phyloP scores from a whole-genome alignment of 2,113 vertebrate genomes.

The Paratilapia polleni region DNA sequence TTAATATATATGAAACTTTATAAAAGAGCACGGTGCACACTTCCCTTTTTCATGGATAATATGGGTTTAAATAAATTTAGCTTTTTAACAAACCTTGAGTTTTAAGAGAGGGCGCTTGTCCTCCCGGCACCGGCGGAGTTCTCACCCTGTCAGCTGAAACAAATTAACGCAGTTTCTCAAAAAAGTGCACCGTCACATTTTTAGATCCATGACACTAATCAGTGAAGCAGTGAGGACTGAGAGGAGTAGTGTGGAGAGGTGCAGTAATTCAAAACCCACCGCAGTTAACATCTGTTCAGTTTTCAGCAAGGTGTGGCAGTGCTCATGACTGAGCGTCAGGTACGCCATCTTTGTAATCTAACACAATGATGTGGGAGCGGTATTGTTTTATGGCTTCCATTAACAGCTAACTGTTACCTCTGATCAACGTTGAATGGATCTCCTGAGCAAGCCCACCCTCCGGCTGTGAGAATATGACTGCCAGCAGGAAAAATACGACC shows the following conservation, averaged over 20 bases:
- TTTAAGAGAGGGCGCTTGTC: not conserved
- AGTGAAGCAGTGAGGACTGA: constrained; percentile 6
- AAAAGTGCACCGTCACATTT: constrained; percentile 44
- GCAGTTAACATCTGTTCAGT: constrained; percentile 38
- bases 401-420: constrained; percentile 47
- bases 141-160: constrained; percentile 35
- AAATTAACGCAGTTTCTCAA: constrained; percentile 54
- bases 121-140: not conserved
- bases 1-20: not conserved
- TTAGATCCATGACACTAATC: constrained; percentile 38
- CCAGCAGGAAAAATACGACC: constrained; percentile 51
- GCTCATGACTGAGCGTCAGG: not conserved
- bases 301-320: constrained; percentile 20
- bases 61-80: constrained; percentile 3
- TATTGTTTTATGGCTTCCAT: constrained; percentile 66
- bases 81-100: constrained; percentile 17
- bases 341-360: constrained; percentile 39
- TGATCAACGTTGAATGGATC: constrained; percentile 50
- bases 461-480: constrained; percentile 44
- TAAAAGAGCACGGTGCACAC: not conserved
- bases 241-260: not conserved
- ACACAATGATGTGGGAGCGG: constrained; percentile 28
- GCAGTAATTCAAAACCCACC: constrained; percentile 29
- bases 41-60: not conserved
- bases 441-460: constrained; percentile 47